Percentiles rank a stretch among this genome's conserved stretches.
Conservation (phyloP, 2,113 vertebrate species). For the Mionectes macconnelli region DNA sequence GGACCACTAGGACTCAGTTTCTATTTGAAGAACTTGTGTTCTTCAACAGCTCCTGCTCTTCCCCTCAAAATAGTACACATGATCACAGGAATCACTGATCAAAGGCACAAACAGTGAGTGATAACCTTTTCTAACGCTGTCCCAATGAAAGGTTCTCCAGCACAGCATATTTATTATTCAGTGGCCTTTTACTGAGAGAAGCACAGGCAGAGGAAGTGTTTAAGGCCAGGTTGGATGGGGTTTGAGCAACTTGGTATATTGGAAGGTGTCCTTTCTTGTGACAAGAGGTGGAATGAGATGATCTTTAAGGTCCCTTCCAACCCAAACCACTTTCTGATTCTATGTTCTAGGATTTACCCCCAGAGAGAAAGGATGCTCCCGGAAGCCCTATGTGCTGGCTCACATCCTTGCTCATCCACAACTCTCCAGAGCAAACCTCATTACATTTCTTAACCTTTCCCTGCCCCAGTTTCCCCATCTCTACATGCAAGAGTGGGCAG, state of each 20-base stretch:
- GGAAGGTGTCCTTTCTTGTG: neutral
- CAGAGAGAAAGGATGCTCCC: neutral
- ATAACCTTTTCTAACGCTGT: neutral
- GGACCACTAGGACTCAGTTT: neutral
- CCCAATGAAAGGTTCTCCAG: neutral
- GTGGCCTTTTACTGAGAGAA: neutral
- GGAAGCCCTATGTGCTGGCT: neutral
- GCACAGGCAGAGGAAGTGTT: neutral
- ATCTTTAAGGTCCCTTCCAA: neutral
- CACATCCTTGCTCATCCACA: neutral
- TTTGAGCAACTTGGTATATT: neutral
- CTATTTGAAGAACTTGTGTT: neutral
- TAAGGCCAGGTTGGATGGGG: neutral
- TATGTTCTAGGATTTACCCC: neutral
- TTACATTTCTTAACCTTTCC: neutral
- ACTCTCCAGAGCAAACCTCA: neutral
- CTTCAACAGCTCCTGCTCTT: neutral
- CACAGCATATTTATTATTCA: neutral
- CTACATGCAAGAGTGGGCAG: neutral
- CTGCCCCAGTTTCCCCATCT: neutral
- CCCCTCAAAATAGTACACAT: neutral
- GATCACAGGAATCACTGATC: neutral
- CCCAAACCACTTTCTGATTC: neutral
- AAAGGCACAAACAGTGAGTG: neutral
- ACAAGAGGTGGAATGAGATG: fast-evolving